These are phyloP conservation scores for Sebastes goodei DNA, from an alignment of 2,797 vertebrate genomes.

Conservation along the genomic window DNA sequence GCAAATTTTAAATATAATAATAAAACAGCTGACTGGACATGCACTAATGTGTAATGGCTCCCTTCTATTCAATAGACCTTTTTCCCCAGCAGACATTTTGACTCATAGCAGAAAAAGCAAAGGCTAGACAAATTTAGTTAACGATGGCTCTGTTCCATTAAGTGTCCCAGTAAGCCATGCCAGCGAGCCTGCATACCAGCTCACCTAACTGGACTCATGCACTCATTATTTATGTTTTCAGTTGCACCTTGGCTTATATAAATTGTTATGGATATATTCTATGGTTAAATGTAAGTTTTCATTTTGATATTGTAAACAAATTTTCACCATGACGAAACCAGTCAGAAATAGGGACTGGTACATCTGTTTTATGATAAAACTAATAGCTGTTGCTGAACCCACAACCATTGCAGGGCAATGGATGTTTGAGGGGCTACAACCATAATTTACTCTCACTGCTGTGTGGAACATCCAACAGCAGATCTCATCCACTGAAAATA, in stretches of 20 bases:
- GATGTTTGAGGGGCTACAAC: conserved; percentile 14
- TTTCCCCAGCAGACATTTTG: background rate
- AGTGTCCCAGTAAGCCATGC: background rate
- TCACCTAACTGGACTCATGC: too few relatives aligned
- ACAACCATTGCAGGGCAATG: background rate
- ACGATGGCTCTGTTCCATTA: background rate
- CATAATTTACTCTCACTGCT: conserved; percentile 17
- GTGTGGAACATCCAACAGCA: conserved; percentile 15
- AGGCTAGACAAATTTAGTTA: background rate
- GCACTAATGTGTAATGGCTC: too few relatives aligned
- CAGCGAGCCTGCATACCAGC: background rate
- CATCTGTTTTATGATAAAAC: background rate
- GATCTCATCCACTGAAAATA: conserved; percentile 41
- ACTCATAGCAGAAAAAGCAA: background rate
- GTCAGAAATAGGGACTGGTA: background rate
- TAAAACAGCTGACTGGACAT: background rate
- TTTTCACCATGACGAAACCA: background rate
- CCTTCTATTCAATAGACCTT: background rate
- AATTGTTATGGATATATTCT: too few relatives aligned
- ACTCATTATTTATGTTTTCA: background rate
- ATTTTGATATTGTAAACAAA: background rate
- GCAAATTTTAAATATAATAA: background rate
- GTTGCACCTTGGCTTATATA: background rate
- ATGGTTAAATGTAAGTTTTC: background rate
- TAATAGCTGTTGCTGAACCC: background rate